A percentile compares a stretch with the other conserved stretches of the same genome.
phyloP scores from a whole-genome alignment of 1,140 invertebrate genomes.

The Apocrypta bakeri region DNA sequence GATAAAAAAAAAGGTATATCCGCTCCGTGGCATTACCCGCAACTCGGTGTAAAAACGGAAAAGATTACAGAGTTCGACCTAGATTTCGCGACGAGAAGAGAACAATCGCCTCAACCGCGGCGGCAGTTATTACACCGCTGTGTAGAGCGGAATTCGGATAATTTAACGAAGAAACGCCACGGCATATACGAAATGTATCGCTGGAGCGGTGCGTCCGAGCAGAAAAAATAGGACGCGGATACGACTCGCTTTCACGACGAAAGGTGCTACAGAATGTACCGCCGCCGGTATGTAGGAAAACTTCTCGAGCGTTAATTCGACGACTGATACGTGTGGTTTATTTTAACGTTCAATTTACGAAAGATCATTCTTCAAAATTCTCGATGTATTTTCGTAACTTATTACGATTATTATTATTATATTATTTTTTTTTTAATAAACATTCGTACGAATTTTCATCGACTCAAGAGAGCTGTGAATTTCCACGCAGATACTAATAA shows the following conservation, averaged over 20 bases:
- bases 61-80: constrained; percentile 1
- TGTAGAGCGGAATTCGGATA: background rate
- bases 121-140: background rate
- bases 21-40: background rate
- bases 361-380: too few species aligned
- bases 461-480: too few species aligned
- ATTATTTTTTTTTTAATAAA: too few species aligned
- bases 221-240: constrained; percentile 38
- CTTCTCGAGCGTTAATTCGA: background rate
- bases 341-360: background rate
- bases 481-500: too few species aligned
- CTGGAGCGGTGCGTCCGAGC: background rate
- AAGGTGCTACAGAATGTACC: background rate
- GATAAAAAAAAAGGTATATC: background rate
- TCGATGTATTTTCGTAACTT: too few species aligned
- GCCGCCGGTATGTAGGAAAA: constrained; percentile 2
- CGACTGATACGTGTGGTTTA: background rate
- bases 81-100: background rate
- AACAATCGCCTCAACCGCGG: background rate
- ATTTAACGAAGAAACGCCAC: constrained; percentile 16
- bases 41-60: background rate
- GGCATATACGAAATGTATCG: background rate
- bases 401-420: too few species aligned
- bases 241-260: constrained; percentile 35
- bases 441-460: too few species aligned